Conservation (phyloP, 2,113 vertebrate species). For the Okapia johnstoni region DNA sequence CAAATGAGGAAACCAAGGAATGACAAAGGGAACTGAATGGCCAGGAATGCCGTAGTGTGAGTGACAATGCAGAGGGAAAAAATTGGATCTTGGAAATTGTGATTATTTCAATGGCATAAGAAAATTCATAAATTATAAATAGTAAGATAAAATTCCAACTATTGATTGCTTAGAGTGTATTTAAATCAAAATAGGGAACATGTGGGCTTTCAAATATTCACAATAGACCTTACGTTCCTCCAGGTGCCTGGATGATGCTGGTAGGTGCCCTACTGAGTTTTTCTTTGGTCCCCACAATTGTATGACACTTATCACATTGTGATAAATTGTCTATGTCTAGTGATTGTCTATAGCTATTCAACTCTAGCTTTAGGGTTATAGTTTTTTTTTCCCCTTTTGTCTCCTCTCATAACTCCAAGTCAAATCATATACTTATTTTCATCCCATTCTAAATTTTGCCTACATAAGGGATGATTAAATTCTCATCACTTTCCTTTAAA, state of each 20-base stretch:
- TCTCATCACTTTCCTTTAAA: background rate
- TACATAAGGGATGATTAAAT: background rate
- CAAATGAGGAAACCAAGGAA: slow-evolving; percentile 6
- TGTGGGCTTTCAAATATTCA: background rate
- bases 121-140: slow-evolving; percentile 24
- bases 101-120: slow-evolving; percentile 7
- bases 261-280: background rate
- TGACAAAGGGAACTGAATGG: background rate
- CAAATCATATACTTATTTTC: background rate
- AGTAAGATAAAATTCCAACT: background rate
- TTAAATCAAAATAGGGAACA: background rate
- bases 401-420: background rate
- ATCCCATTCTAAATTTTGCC: background rate
- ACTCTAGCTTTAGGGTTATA: background rate
- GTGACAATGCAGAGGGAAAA: background rate
- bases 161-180: background rate
- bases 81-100: background rate
- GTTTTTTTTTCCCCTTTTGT: background rate
- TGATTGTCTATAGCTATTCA: background rate
- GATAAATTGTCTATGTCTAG: background rate
- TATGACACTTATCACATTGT: background rate
- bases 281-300: background rate
- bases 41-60: background rate
- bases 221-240: background rate
- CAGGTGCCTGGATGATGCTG: background rate